Percentiles rank a stretch among this genome's conserved stretches.
Conservation (phyloP, 2,888 invertebrate species). For the Lomographa bimaculata region DNA sequence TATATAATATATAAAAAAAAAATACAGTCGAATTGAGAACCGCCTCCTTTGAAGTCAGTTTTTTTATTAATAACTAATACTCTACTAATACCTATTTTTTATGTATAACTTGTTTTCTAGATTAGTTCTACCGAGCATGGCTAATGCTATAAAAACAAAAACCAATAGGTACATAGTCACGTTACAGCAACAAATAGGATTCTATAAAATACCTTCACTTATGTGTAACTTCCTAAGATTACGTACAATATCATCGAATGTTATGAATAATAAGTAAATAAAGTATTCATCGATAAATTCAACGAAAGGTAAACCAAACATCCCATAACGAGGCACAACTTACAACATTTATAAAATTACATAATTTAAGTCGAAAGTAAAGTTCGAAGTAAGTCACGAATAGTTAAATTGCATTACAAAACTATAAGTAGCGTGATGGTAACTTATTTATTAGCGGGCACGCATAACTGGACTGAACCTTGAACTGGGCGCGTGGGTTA, state of each 20-base stretch:
- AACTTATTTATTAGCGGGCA: constrained; percentile 42
- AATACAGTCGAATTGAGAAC: background rate
- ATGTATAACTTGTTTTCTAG: too few species aligned
- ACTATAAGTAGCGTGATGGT: constrained; percentile 42
- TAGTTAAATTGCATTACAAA: constrained; percentile 42
- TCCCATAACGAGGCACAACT: constrained; percentile 7
- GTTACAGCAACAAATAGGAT: too few species aligned
- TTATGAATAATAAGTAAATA: constrained; percentile 5
- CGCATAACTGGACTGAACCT: constrained; percentile 37
- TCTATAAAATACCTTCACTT: too few species aligned
- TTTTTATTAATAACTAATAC: too few species aligned
- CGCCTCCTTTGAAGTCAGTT: too few species aligned
- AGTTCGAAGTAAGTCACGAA: constrained; percentile 21
- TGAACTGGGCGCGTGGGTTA: constrained; percentile 38
- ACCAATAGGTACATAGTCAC: too few species aligned
- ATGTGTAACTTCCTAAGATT: too few species aligned
- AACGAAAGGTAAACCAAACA: background rate
- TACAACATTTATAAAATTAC: constrained; percentile 17
- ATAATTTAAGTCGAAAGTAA: constrained; percentile 20
- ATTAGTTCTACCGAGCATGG: too few species aligned
- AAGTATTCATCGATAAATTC: constrained; percentile 8
- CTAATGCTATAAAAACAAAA: too few species aligned
- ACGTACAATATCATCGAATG: too few species aligned
- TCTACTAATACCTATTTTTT: too few species aligned
- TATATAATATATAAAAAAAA: background rate